Conservation (phyloP, 1,140 invertebrate species). For the Danaus plexippus region DNA sequence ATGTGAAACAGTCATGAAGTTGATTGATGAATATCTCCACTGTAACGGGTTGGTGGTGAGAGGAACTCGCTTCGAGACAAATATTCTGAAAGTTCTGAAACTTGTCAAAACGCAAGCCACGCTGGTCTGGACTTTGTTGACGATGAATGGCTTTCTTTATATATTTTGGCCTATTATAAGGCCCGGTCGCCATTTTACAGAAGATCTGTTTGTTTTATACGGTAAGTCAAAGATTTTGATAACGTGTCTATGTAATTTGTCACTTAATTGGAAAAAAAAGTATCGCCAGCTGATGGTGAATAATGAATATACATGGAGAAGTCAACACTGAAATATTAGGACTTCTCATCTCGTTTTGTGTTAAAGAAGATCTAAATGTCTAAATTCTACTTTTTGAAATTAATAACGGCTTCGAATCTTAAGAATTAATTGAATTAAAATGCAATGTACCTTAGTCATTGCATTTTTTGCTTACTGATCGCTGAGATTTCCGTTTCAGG, state of each 20-base stretch:
- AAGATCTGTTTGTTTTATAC: slow-evolving; percentile 36
- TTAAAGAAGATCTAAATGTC: too few relatives aligned
- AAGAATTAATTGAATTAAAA: too few relatives aligned
- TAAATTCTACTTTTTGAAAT: too few relatives aligned
- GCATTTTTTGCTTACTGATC: too few relatives aligned
- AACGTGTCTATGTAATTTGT: too few relatives aligned
- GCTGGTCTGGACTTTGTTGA: slow-evolving; percentile 35
- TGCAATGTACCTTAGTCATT: too few relatives aligned
- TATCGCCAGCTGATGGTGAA: too few relatives aligned
- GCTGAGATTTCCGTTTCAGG: slow-evolving; percentile 26
- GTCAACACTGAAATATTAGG: too few relatives aligned
- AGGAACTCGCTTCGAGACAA: slow-evolving; percentile 25
- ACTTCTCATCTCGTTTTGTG: too few relatives aligned
- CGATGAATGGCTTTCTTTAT: slow-evolving; percentile 31
- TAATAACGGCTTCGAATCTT: too few relatives aligned
- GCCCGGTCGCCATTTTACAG: slow-evolving; percentile 37
- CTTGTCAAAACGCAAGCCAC: slow-evolving; percentile 37
- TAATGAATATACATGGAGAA: too few relatives aligned
- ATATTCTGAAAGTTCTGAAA: slow-evolving; percentile 26
- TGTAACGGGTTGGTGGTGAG: slow-evolving; percentile 22
- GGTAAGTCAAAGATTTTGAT: slow-evolving; percentile 23
- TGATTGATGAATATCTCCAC: slow-evolving; percentile 30
- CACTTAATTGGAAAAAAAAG: too few relatives aligned
- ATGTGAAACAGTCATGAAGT: slow-evolving; percentile 25
- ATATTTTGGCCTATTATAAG: slow-evolving; percentile 25